phyloP scores from a whole-genome alignment of 1,140 invertebrate species.

The Leptinotarsa undecemlineata region DNA sequence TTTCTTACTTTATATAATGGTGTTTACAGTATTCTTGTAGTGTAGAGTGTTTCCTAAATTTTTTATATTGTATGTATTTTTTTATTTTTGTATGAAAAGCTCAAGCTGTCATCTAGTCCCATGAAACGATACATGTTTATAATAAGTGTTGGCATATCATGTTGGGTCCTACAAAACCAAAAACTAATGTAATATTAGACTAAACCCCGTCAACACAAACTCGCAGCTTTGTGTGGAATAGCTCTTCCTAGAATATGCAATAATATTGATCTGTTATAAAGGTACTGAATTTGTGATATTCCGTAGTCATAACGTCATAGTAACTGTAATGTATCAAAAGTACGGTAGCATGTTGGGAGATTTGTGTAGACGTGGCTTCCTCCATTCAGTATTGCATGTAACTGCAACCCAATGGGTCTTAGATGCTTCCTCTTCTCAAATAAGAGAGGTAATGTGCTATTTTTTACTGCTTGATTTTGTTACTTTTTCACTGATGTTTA shows the following conservation, averaged over 20 bases:
- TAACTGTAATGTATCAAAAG: slow-evolving; percentile 10
- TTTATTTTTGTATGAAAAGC: slow-evolving; percentile 58
- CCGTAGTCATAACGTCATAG: slow-evolving; percentile 23
- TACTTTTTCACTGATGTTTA: slow-evolving; percentile 51
- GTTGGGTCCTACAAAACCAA: slow-evolving; percentile 40
- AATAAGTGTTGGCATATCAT: slow-evolving; percentile 52
- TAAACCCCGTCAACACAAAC: slow-evolving; percentile 19
- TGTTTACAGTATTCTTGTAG: slow-evolving; percentile 57
- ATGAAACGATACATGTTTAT: slow-evolving; percentile 43
- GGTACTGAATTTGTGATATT: slow-evolving; percentile 41
- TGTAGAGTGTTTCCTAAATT: slow-evolving; percentile 55
- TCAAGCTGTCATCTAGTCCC: slow-evolving; percentile 57
- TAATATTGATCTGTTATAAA: slow-evolving; percentile 43
- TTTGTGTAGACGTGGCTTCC: slow-evolving; percentile 37
- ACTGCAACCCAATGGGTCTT: slow-evolving; percentile 43
- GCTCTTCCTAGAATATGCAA: slow-evolving; percentile 36
- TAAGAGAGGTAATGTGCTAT: slow-evolving; percentile 44
- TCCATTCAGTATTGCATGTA: slow-evolving; percentile 48
- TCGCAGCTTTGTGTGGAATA: slow-evolving; percentile 10
- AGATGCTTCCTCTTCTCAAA: slow-evolving; percentile 49
- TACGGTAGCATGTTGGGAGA: slow-evolving; percentile 10
- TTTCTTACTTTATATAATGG: slow-evolving; percentile 55
- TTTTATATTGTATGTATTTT: slow-evolving; percentile 57
- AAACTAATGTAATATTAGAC: slow-evolving; percentile 21
- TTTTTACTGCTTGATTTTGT: slow-evolving; percentile 49